Conservation (phyloP, 2,888 invertebrate genomes). For the Steromphala cineraria region DNA sequence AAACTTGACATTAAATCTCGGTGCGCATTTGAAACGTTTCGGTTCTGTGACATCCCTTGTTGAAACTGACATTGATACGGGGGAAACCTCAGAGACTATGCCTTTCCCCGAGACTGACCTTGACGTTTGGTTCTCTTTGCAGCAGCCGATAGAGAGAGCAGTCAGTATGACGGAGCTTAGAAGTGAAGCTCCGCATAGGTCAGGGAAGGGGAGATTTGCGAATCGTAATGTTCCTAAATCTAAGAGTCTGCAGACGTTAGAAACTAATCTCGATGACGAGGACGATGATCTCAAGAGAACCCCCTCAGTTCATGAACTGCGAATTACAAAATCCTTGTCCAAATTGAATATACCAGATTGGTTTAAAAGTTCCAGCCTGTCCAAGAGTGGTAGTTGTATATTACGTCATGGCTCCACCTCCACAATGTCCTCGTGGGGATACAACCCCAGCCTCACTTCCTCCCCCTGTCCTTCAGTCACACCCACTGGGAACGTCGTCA, state of each 20-base stretch:
- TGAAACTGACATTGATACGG: constrained; percentile 67
- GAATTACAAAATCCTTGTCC: constrained; percentile 94
- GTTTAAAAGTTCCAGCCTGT: constrained; percentile 82
- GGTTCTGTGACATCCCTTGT: constrained; percentile 59
- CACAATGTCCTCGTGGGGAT: constrained; percentile 57
- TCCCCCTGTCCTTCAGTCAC: constrained; percentile 62
- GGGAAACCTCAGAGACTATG: constrained; percentile 40
- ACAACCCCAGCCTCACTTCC: constrained; percentile 57
- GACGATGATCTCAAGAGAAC: constrained; percentile 77
- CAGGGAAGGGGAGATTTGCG: constrained; percentile 61
- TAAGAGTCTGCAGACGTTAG: constrained; percentile 66
- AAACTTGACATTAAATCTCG: constrained; percentile 49
- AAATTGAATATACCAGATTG: constrained; percentile 96
- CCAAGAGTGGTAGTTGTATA: constrained; percentile 64
- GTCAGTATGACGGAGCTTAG: constrained; percentile 67
- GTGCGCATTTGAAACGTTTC: constrained; percentile 46
- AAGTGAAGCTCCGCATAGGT: constrained; percentile 46
- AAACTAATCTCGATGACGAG: constrained; percentile 63
- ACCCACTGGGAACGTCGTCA: constrained; percentile 61
- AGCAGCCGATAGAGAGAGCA: constrained; percentile 55
- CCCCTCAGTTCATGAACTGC: constrained; percentile 94
- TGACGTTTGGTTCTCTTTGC: constrained; percentile 61
- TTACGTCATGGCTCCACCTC: constrained; percentile 64
- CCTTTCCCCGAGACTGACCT: constrained; percentile 60
- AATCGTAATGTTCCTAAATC: constrained; percentile 64